Conservation (phyloP, 2,113 vertebrate genomes). For the Aix galericulata region DNA sequence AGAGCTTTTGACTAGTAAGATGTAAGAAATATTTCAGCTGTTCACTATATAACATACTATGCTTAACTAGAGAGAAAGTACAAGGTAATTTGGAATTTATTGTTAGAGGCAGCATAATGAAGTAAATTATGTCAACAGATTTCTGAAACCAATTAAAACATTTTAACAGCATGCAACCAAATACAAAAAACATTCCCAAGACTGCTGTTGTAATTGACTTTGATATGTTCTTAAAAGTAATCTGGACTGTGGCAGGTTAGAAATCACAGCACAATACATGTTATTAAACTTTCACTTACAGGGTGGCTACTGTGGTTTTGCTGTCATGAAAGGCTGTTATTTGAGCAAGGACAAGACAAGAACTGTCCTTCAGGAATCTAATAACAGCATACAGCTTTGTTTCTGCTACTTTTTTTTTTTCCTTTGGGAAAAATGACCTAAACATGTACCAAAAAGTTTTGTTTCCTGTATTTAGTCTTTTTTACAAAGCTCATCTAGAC, state of each 20-base stretch:
- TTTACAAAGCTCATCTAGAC: neutral
- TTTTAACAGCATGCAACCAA: neutral
- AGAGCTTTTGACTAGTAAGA: neutral
- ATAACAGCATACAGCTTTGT: neutral
- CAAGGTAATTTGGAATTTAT: constrained; percentile 7
- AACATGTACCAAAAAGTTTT: neutral
- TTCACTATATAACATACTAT: neutral
- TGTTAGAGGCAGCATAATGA: neutral
- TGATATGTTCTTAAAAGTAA: constrained; percentile 47
- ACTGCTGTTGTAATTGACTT: constrained; percentile 37
- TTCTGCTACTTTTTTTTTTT: neutral
- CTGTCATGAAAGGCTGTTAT: constrained; percentile 44
- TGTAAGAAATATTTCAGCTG: neutral
- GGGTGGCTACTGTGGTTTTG: constrained; percentile 1
- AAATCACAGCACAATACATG: constrained; percentile 9
- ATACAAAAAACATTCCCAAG: neutral
- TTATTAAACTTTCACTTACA: constrained; percentile 30
- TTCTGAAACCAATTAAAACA: constrained; percentile 38
- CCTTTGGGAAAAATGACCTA: neutral
- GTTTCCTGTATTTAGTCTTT: neutral
- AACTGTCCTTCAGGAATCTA: constrained; percentile 6
- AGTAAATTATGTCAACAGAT: constrained; percentile 13
- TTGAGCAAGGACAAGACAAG: constrained; percentile 39
- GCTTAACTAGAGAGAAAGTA: neutral
- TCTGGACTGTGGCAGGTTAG: constrained; percentile 20